These are phyloP conservation scores for Corydoras maculifer DNA, from an alignment of 2,113 vertebrate species.

Conservation along the genomic window DNA sequence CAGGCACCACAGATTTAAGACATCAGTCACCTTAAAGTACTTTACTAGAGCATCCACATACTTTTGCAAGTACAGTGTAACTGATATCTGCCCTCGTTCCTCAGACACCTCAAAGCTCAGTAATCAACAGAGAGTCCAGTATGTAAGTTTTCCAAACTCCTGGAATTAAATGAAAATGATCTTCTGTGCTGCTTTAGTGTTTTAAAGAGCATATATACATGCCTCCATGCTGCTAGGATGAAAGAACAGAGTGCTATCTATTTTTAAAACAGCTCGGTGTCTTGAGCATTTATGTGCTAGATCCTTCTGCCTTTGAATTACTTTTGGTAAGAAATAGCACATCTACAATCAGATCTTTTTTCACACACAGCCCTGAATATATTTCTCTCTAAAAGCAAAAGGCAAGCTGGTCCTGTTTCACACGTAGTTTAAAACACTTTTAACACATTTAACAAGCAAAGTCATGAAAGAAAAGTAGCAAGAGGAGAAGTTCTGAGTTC, in stretches of 20 bases:
- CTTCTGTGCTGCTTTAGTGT: background rate
- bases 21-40: too few relatives aligned
- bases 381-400: conserved; percentile 44
- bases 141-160: too few relatives aligned
- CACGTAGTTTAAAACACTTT: conserved; percentile 47
- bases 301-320: conserved; percentile 28
- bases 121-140: too few relatives aligned
- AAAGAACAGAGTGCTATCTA: conserved; percentile 30
- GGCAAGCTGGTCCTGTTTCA: conserved; percentile 41
- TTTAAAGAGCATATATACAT: background rate
- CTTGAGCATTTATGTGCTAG: conserved; percentile 11
- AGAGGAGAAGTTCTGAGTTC: conserved; percentile 51
- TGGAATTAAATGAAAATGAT: too few relatives aligned
- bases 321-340: conserved; percentile 32
- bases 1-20: too few relatives aligned
- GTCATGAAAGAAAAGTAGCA: conserved; percentile 50
- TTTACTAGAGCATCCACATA: too few relatives aligned
- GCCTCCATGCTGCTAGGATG: background rate
- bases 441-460: conserved; percentile 59
- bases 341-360: conserved; percentile 48
- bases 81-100: too few relatives aligned
- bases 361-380: conserved; percentile 34
- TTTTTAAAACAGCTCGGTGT: conserved; percentile 32
- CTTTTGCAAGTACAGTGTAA: too few relatives aligned
- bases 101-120: too few relatives aligned